phyloP scores from a whole-genome alignment of 1,140 invertebrate species.

The Drosophila dunni region DNA sequence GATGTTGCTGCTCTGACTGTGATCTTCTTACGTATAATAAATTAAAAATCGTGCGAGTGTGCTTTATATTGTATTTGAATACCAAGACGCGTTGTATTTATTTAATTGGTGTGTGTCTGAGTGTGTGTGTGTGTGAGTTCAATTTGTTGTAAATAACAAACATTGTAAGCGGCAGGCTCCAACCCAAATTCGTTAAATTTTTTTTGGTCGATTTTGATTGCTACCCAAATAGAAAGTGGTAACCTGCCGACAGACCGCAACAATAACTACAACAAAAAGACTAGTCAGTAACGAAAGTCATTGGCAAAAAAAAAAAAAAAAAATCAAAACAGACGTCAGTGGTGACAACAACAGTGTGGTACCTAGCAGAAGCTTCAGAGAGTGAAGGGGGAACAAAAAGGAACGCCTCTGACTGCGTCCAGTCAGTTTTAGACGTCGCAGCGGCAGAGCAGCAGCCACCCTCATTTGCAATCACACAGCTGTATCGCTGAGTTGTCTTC shows the following conservation, averaged over 20 bases:
- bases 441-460: slow-evolving; percentile 30
- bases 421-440: slow-evolving; percentile 24
- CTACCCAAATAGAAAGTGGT: slow-evolving; percentile 57
- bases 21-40: slow-evolving; percentile 49
- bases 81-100: slow-evolving; percentile 47
- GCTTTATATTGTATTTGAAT: slow-evolving; percentile 46
- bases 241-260: slow-evolving; percentile 36
- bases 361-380: background rate
- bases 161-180: slow-evolving; percentile 15
- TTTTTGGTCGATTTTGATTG: slow-evolving; percentile 21
- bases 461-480: slow-evolving; percentile 32
- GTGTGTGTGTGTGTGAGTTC: slow-evolving; percentile 14
- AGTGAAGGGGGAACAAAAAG: background rate
- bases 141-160: slow-evolving; percentile 50
- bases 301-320: slow-evolving; percentile 62
- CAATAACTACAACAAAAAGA: slow-evolving; percentile 39
- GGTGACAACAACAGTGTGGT: slow-evolving; percentile 5
- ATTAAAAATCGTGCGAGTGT: slow-evolving; percentile 45
- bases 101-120: slow-evolving; percentile 33
- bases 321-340: slow-evolving; percentile 65
- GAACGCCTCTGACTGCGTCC: slow-evolving; percentile 17
- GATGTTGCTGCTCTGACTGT: slow-evolving; percentile 44
- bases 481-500: slow-evolving; percentile 34
- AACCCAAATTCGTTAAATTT: slow-evolving; percentile 8
- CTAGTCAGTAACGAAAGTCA: slow-evolving; percentile 29